Conservation (phyloP, 2,888 invertebrate species). For the Fragum fragum region DNA sequence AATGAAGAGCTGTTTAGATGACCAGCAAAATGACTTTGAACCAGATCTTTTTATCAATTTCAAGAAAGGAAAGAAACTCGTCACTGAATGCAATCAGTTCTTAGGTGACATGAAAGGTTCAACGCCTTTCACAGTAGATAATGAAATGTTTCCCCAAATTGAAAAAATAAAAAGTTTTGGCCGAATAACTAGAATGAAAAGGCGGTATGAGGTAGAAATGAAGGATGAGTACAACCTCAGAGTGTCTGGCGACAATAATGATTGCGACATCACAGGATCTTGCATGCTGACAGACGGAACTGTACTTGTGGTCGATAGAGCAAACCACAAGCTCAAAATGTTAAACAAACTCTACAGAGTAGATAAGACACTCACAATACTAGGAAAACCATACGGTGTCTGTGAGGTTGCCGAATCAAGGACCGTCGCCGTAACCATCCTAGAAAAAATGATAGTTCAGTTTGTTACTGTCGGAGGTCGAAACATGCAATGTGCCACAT, state of each 20-base stretch:
- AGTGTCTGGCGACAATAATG: neutral
- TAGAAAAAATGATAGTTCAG: neutral
- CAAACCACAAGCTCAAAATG: neutral
- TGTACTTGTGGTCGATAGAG: neutral
- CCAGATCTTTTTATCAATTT: no score
- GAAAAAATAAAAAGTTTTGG: no score
- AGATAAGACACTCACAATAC: neutral
- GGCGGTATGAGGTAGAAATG: neutral
- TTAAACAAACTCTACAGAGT: neutral
- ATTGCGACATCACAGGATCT: neutral
- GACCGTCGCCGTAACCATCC: neutral
- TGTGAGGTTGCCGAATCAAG: neutral
- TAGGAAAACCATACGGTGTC: neutral
- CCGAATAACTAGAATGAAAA: no score
- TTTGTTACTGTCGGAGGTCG: neutral
- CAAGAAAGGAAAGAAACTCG: no score
- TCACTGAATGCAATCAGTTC: no score
- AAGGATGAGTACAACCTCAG: neutral
- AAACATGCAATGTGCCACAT: neutral
- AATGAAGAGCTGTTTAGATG: no score
- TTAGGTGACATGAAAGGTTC: no score
- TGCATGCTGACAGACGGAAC: neutral
- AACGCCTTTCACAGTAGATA: no score
- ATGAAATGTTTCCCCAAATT: no score
- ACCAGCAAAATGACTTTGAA: no score